Base-by-base conservation (phyloP, 1,140 invertebrate species). In the Lerema accius region DNA sequence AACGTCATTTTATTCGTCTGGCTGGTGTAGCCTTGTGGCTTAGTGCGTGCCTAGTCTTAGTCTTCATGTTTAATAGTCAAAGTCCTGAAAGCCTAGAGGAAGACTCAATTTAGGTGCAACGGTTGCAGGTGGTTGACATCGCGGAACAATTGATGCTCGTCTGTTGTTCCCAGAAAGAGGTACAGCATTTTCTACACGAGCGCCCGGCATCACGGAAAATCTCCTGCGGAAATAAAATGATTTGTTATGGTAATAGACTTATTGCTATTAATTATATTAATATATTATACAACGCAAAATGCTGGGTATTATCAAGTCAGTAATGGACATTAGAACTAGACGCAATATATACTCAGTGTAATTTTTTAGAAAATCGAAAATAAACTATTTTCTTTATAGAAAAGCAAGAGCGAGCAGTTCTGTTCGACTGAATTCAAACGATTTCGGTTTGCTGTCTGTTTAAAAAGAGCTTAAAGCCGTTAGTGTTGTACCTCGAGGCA, bases 181-280 rank as follows among this genome's bases (percentile, higher is more conserved):
- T 13, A 61, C 40, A 5, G 43, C 55, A 9, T 75, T 74, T 16
- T 81, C 81, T 4, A 50, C 26, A 5, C 76, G 78, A 16, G 77
- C 48, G 4, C 82, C 84, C 0, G 83, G 86, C 76, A 89, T 76
- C 65, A 88, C 71, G 0, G 85, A 88, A 65, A 88, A 88, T 4
- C 85, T 78, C 16, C 85, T 88, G 71, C 14, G 51, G 67, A 56
- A 65, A 62, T 10, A 61, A 45, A 23, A 32, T 13, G 48, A 45
- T 11, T 35, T 48, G 0, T 6, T 13, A 46, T 19, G n/a, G n/a
- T n/a, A n/a, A n/a, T n/a, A n/a, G n/a, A n/a, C n/a, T n/a, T n/a
- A n/a, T n/a, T n/a, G n/a, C n/a, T n/a, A n/a, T n/a, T n/a, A n/a
- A n/a, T n/a, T n/a, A n/a, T n/a, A n/a, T n/a, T n/a, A n/a, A n/a